Percentiles rank a stretch among this genome's conserved stretches.
phyloP scores from a whole-genome alignment of 1,140 invertebrate species.

The Melipona quadrifasciata region DNA sequence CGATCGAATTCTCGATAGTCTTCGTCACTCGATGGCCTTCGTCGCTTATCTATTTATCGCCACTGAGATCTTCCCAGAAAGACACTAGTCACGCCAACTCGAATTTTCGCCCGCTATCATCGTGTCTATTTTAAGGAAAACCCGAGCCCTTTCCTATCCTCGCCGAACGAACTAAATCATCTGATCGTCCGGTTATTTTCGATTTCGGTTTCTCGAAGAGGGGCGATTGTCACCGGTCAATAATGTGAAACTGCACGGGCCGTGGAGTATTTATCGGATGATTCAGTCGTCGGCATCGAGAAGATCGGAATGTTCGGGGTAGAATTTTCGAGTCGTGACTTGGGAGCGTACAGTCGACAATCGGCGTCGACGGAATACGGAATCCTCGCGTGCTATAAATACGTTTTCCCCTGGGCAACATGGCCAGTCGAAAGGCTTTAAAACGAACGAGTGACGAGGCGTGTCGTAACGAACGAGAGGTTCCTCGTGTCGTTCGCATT shows the following conservation, averaged over 20 bases:
- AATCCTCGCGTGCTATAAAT: conserved; percentile 63
- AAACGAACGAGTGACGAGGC: conserved; percentile 28
- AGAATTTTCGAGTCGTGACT: conserved; percentile 65
- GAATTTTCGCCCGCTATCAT: background rate
- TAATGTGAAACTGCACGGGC: conserved; percentile 3
- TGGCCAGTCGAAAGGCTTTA: conserved; percentile 40
- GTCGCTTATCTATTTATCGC: background rate
- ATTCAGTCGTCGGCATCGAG: conserved; percentile 37
- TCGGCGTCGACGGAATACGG: conserved; percentile 64
- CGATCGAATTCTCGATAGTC: background rate
- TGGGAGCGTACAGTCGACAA: conserved; percentile 55
- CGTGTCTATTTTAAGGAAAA: conserved; percentile 7
- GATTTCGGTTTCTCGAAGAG: background rate
- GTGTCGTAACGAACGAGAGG: conserved; percentile 11
- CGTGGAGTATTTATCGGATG: conserved; percentile 54
- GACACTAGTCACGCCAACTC: background rate
- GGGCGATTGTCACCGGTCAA: conserved; percentile 21
- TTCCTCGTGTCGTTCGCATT: background rate
- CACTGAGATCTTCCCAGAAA: background rate
- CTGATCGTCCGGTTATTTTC: background rate
- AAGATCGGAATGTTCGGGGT: conserved; percentile 55
- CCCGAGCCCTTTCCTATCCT: background rate
- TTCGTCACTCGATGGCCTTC: background rate
- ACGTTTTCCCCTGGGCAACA: conserved; percentile 51
- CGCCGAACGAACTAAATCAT: background rate